Conservation (phyloP, 2,113 vertebrate genomes). For the Phaetusa simplex region DNA sequence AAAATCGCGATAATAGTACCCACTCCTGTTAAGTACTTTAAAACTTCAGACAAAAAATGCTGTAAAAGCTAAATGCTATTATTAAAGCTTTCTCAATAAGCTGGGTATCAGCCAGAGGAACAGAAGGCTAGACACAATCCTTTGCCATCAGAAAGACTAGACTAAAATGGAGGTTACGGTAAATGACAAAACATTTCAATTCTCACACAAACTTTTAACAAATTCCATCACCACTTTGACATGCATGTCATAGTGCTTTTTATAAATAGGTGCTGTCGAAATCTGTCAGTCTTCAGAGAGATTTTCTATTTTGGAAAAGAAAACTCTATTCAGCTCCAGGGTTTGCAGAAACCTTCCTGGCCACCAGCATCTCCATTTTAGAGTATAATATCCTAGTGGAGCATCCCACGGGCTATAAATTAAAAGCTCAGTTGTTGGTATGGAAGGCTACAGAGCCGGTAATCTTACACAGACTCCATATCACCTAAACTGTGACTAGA, state of each 20-base stretch:
- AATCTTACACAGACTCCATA: neutral
- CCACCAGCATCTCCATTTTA: neutral
- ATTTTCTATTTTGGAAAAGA: neutral
- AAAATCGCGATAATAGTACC: neutral
- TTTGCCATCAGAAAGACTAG: neutral
- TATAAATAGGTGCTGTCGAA: neutral
- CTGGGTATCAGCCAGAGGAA: slow-evolving; percentile 7
- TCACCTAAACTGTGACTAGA: neutral
- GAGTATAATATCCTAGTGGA: neutral
- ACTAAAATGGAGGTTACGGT: slow-evolving; percentile 7
- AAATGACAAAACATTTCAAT: slow-evolving; percentile 40
- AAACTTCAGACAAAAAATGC: slow-evolving; percentile 18
- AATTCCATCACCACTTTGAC: slow-evolving; percentile 8
- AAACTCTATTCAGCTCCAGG: neutral
- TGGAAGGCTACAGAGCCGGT: neutral
- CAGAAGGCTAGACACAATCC: slow-evolving; percentile 5
- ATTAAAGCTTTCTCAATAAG: slow-evolving; percentile 27
- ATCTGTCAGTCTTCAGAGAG: neutral
- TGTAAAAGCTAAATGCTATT: slow-evolving; percentile 30
- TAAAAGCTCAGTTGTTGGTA: neutral
- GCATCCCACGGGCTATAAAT: neutral
- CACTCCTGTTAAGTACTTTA: slow-evolving; percentile 7
- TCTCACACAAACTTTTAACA: neutral
- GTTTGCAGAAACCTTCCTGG: neutral
- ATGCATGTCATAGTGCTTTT: neutral